These are phyloP conservation scores for Halocaridina rubra DNA, from an alignment of 2,888 invertebrate species.

Conservation along the genomic window DNA sequence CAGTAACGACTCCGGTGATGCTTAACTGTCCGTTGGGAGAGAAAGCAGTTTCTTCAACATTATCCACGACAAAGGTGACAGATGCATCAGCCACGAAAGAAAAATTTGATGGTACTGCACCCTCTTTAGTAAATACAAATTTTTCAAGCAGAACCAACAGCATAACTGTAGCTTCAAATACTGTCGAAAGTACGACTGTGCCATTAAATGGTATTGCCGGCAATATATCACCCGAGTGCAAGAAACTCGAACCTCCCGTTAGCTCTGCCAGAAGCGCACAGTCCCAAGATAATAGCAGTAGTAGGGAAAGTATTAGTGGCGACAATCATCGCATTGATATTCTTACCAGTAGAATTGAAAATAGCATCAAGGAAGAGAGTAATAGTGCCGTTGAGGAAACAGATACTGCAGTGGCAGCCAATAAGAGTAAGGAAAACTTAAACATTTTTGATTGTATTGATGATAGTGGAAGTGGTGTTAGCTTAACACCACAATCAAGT, in stretches of 20 bases:
- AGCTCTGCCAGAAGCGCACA: not conserved
- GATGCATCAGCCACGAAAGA: not conserved
- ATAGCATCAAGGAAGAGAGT: not conserved
- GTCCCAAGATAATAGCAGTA: not conserved
- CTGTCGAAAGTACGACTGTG: not conserved
- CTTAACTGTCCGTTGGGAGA: too few relatives aligned
- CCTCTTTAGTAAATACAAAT: not conserved
- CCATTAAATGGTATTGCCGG: not conserved
- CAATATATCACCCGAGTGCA: not conserved
- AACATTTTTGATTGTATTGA: too few relatives aligned
- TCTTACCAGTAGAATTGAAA: too few relatives aligned
- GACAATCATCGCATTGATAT: too few relatives aligned
- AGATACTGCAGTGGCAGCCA: not conserved
- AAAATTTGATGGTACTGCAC: not conserved
- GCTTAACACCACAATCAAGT: constrained; percentile 40
- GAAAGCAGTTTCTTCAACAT: too few relatives aligned
- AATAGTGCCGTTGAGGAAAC: not conserved
- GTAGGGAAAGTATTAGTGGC: too few relatives aligned
- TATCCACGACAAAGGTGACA: too few relatives aligned
- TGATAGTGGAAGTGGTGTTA: not conserved
- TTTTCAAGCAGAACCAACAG: not conserved
- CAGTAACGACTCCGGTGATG: not conserved
- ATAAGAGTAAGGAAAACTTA: too few relatives aligned
- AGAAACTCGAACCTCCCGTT: not conserved
- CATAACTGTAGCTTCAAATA: not conserved